These are phyloP conservation scores for Dallia pectoralis DNA, from an alignment of 2,797 vertebrate genomes.

Conservation along the genomic window DNA sequence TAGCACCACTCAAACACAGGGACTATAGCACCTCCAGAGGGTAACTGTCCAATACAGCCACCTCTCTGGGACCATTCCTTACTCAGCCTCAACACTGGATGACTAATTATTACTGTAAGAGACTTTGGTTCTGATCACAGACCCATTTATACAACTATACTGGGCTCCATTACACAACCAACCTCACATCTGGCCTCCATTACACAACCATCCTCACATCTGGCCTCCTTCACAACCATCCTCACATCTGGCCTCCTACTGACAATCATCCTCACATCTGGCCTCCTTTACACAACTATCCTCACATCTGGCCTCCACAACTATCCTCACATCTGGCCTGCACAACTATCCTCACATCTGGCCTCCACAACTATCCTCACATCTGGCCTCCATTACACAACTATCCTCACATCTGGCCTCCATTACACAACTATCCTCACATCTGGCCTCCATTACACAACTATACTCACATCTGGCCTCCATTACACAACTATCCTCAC, in stretches of 20 bases:
- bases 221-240: not conserved
- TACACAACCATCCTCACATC: no score
- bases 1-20: slow-evolving; percentile 36
- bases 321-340: no score
- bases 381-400: not conserved
- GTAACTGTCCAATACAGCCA: not conserved
- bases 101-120: not conserved
- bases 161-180: no score
- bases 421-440: no score
- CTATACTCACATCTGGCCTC: not conserved
- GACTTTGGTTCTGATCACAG: not conserved
- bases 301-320: not conserved
- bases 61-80: not conserved
- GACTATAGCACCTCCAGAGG: slow-evolving; percentile 54
- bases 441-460: not conserved
- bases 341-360: not conserved
- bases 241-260: not conserved
- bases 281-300: not conserved
- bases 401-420: not conserved
- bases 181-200: not conserved
- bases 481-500: not conserved
- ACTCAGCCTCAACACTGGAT: not conserved
- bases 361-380: no score
- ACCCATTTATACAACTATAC: not conserved
- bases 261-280: no score